Base-by-base conservation (phyloP, 2,797 vertebrate genomes). In the Apodemus agrarius region DNA sequence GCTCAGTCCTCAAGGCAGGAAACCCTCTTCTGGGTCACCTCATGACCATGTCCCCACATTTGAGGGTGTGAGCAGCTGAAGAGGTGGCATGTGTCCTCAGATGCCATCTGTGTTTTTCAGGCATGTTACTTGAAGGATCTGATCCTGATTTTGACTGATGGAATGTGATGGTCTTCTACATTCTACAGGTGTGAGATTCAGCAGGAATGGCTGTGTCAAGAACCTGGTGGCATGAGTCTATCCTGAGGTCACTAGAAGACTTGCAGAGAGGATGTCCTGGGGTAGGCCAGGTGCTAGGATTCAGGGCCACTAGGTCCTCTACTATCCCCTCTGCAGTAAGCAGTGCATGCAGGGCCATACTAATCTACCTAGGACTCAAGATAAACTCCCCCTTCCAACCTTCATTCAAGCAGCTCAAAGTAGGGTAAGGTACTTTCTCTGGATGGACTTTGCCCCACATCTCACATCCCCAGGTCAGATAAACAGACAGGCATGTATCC, bases 101-200 rank as follows among this genome's bases (percentile, higher is more conserved):
- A 83, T 6, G 19, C 17, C 13, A 7, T 67, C 72, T 85, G 26
- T 16, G 83, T n/a, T 86, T 54, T 2, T 37, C 40, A 26, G 67
- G 10, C 31, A 26, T 4, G 34, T 40, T 7, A n/a, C 9, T 17
- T 65, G 21, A 6, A 8, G 37, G 67, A 17, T 63, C 4, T 1
- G 31, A n/a, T 16, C 34, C 74, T 43, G 5, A 57, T 31, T 81
- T 24, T 63, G 52, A 2, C 31, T 31, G 31, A 12, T 4, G 37
- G 79, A 84, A 61, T 82, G 10, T 1, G 4, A 78, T n/a, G 46
- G 83, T 69, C 43, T 49, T 9, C 24, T 63, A 26, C 22, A 0
- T 16, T 1, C 0, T 0, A 24, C 22, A 19, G 6, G 12, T 21
- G 2, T 22, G 43, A 40, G 5, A 16, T 22, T n/a, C 17, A 8